A percentile compares a stretch with the other conserved stretches of the same genome.
Evolutionary conservation across 2,797 vertebrate genomes (phyloP).

Genomic region (Mastacembelus armatus): DNA sequence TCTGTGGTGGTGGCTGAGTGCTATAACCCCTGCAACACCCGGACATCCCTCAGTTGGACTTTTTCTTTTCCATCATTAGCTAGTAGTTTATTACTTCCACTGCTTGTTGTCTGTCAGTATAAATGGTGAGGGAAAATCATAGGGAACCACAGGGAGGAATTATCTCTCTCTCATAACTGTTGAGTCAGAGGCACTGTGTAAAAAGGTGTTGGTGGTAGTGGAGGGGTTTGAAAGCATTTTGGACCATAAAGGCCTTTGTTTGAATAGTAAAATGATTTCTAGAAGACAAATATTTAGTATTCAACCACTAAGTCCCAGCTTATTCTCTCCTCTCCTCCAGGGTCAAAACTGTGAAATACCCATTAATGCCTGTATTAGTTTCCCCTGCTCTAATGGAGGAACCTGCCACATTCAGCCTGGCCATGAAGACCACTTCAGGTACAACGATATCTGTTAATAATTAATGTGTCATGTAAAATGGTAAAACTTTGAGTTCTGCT

Average conservation of each 20-base stretch:
- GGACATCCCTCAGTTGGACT: not conserved
- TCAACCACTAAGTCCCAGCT: conserved; percentile 12
- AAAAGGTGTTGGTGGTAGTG: too few species aligned
- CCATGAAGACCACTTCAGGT: conserved; percentile 93
- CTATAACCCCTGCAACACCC: too few species aligned
- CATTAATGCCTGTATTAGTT: conserved; percentile 94
- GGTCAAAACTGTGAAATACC: conserved; percentile 92
- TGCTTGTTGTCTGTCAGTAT: not conserved
- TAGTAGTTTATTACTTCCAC: not conserved
- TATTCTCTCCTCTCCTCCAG: conserved; percentile 72
- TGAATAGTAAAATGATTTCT: conserved; percentile 20
- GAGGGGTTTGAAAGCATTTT: not conserved
- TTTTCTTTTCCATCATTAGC: conserved; percentile 15
- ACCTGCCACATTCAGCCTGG: conserved; percentile 91
- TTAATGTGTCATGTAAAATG: conserved; percentile 19
- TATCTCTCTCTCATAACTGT: not conserved
- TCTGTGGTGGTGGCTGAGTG: not conserved
- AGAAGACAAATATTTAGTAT: not conserved
- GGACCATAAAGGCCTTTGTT: conserved; percentile 8
- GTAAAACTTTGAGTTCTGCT: not conserved
- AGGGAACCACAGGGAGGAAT: not conserved
- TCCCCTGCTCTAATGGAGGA: conserved; percentile 92
- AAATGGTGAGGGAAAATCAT: not conserved
- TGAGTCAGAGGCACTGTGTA: not conserved
- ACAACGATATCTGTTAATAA: not conserved